Evolutionary conservation across 2,797 vertebrate species (phyloP).

Genomic region (Podarcis siculus): DNA sequence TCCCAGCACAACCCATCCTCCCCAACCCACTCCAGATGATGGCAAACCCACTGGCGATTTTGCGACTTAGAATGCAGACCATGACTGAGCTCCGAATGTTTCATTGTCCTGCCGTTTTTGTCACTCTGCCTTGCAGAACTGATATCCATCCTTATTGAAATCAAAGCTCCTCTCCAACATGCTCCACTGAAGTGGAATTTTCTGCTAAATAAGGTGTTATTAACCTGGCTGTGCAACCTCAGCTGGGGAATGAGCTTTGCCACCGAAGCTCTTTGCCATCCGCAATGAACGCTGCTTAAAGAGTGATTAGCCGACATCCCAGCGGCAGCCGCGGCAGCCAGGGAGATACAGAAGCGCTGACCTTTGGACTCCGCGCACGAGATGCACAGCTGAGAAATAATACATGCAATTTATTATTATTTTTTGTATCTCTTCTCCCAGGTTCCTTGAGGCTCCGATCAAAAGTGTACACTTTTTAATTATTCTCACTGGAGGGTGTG

Average conservation of each 20-base stretch:
- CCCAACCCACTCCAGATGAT: background rate
- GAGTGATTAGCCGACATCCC: slow-evolving; percentile 64
- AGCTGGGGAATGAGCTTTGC: slow-evolving; percentile 50
- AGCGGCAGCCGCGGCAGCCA: background rate
- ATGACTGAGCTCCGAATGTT: slow-evolving; percentile 31
- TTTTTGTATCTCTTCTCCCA: slow-evolving; percentile 32
- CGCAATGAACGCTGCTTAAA: slow-evolving; percentile 64
- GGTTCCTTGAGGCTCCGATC: slow-evolving; percentile 5
- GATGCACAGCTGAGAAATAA: background rate
- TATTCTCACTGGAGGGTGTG: background rate
- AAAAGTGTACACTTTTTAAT: background rate
- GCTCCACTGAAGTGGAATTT: slow-evolving; percentile 81
- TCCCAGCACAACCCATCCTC: background rate
- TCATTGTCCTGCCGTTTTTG: slow-evolving; percentile 11
- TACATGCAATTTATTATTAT: background rate
- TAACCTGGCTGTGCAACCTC: slow-evolving; percentile 68
- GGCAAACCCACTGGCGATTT: background rate
- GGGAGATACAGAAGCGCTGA: slow-evolving; percentile 45
- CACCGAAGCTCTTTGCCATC: slow-evolving; percentile 46
- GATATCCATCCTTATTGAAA: slow-evolving; percentile 77
- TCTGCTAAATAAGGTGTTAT: slow-evolving; percentile 80
- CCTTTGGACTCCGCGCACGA: slow-evolving; percentile 40
- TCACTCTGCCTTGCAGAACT: slow-evolving; percentile 53
- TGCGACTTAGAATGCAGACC: background rate
- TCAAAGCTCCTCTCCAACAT: slow-evolving; percentile 72